Evolutionary conservation across 2,113 vertebrate species (phyloP).

Genomic region (Pipra filicauda): DNA sequence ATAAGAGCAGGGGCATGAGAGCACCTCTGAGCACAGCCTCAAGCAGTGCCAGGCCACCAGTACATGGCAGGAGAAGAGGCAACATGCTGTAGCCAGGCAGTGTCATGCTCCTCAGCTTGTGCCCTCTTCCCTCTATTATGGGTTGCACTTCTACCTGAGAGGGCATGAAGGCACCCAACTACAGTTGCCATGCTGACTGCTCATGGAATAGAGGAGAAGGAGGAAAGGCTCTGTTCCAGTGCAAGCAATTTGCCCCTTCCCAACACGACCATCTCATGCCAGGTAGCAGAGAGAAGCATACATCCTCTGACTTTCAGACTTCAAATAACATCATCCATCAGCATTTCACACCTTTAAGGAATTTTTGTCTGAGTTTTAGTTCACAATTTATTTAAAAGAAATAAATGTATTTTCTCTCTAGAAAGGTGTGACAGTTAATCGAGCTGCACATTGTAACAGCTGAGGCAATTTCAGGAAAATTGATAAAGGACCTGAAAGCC

Average conservation of each 20-base stretch:
- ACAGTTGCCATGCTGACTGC: neutral
- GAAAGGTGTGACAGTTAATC: neutral
- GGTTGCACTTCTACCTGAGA: neutral
- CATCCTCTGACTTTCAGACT: neutral
- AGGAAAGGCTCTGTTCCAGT: neutral
- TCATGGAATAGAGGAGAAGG: rapidly evolving
- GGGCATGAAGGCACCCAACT: neutral
- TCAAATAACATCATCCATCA: neutral
- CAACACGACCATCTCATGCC: neutral
- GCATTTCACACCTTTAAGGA: neutral
- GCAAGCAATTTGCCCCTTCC: neutral
- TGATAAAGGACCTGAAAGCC: neutral
- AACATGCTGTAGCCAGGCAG: neutral
- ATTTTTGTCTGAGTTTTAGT: neutral
- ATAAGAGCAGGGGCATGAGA: neutral
- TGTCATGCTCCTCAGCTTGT: neutral
- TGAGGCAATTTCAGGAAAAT: neutral
- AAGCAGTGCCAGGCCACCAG: neutral
- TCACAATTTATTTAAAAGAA: neutral
- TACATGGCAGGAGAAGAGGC: neutral
- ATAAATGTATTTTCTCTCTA: neutral
- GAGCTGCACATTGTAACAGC: neutral
- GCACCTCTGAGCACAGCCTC: neutral
- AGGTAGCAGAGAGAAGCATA: neutral
- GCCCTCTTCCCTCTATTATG: neutral